Conservation (phyloP, 2,888 invertebrate genomes). For the Cephus runcator region DNA sequence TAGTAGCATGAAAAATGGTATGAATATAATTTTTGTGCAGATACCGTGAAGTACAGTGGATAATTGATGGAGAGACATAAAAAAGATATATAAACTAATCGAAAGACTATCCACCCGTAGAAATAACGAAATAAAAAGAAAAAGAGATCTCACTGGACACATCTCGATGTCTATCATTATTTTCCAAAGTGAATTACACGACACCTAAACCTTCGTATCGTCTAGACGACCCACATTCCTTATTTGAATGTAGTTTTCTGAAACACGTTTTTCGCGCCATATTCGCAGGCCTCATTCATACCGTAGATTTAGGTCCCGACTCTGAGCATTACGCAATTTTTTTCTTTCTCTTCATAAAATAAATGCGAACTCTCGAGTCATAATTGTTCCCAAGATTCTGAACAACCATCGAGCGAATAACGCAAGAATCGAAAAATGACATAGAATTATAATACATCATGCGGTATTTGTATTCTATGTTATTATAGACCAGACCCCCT, state of each 20-base stretch:
- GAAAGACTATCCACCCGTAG: neutral
- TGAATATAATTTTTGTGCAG: neutral
- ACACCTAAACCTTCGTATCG: conserved; percentile 38
- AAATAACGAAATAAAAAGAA: neutral
- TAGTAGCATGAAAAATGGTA: neutral
- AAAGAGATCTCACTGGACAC: neutral
- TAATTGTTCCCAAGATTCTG: neutral
- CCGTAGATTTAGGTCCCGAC: neutral
- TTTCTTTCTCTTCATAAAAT: neutral
- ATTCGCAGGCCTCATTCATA: conserved; percentile 12
- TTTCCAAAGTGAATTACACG: neutral
- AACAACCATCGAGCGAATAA: neutral
- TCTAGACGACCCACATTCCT: conserved; percentile 49
- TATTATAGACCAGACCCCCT: neutral
- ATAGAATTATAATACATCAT: neutral
- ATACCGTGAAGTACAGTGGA: neutral
- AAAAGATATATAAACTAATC: neutral
- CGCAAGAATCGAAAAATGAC: neutral
- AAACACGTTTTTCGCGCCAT: conserved; percentile 37
- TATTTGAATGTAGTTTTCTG: conserved; percentile 43
- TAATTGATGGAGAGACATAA: too few relatives aligned
- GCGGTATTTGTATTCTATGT: neutral
- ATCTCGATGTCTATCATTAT: neutral
- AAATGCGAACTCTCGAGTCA: neutral
- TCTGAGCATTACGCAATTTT: neutral